Base-by-base conservation (phyloP, 1,140 invertebrate species). In the Nymphalis io region DNA sequence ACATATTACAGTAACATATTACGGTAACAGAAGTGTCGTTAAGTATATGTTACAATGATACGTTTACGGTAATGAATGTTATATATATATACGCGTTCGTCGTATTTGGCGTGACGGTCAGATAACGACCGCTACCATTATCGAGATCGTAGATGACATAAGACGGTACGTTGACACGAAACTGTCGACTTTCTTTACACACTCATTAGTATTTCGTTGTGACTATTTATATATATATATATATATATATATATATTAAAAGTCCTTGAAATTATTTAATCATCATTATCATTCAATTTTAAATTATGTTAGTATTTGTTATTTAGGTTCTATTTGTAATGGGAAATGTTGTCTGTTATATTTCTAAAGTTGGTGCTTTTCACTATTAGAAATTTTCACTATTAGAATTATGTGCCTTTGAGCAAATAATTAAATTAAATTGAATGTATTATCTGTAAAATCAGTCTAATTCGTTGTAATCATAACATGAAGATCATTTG, bases 41-140 rank as follows among this genome's bases (percentile, higher is more conserved):
- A 21, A 51, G 21, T 27, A 46, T 62, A 62, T 23, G 48, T 62
- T 62, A 62, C 44, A 13, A 62, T 44, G 15, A 20, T 62, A 62
- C 48, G 16, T 33, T 23, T 23, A 20, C 18, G 10, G 23, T 62
- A 62, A 62, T 62, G 21, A 33, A 3, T 2, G 11, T 48, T 48
- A 48, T 55, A n/a, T n/a, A n/a, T 55, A 23, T 21, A 13, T 15
- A 18, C 16, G 46, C 16, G 51, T n/a, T n/a, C n/a, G n/a, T n/a
- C n/a, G n/a, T 48, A 62, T 12, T 16, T 0, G 23, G 15, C 60
- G 60, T 62, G 60, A 62, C 60, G 60, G 60, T 55, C 51, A 55
- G 51, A 55, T 62, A 62, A 61, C 20, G 20, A 48, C 44, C n/a
- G 12, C n/a, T 16, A 42, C 12, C 46, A 44, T 51, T 42, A 62